A percentile compares a stretch with the other conserved stretches of the same genome.
Evolutionary conservation across 2,888 invertebrate genomes (phyloP).

Genomic region (Cosmia pyralina): DNA sequence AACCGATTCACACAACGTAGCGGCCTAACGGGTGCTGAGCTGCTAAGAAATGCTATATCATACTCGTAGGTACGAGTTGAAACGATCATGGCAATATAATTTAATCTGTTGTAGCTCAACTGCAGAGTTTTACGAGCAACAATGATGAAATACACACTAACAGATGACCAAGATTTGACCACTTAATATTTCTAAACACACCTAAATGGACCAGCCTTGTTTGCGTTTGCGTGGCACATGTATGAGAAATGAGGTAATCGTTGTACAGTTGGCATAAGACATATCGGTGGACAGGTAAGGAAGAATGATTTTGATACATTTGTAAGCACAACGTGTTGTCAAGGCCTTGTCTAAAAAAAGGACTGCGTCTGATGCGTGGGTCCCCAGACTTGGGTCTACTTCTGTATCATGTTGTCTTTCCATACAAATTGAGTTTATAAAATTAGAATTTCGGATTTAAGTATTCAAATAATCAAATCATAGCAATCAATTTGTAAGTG

Average conservation of each 20-base stretch:
- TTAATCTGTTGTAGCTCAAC: constrained; percentile 2
- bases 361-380: not conserved
- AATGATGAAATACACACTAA: constrained; percentile 48
- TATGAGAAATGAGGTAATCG: constrained; percentile 44
- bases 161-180: constrained; percentile 47
- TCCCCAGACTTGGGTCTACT: not conserved
- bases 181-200: constrained; percentile 54
- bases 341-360: not conserved
- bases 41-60: not conserved
- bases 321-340: not conserved
- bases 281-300: not conserved
- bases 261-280: constrained; percentile 14
- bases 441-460: not conserved
- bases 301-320: constrained; percentile 5
- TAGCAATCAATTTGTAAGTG: not conserved
- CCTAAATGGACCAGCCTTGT: constrained; percentile 46
- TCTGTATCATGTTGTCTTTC: not conserved
- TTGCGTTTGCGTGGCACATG: constrained; percentile 25
- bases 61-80: not conserved
- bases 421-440: not conserved
- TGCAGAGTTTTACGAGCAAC: constrained; percentile 25
- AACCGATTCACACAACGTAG: too few relatives aligned
- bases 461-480: not conserved
- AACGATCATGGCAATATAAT: constrained; percentile 6
- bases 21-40: not conserved